Evolutionary conservation across 2,888 invertebrate genomes (phyloP).

Genomic region (Arrhopalites spinosus): DNA sequence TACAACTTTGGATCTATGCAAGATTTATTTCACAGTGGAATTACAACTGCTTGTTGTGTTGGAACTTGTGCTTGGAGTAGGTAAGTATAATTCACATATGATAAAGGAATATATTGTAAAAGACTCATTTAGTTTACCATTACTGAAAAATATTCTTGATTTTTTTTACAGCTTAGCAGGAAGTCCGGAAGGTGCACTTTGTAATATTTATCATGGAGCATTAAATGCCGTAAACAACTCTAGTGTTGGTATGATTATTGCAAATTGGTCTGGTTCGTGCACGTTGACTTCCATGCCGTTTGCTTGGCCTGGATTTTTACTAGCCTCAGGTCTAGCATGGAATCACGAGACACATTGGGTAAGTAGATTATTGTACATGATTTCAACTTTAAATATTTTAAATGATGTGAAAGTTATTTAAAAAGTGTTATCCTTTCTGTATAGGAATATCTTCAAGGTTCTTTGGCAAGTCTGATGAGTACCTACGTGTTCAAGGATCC

Average conservation of each 20-base stretch:
- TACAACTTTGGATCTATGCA: constrained; percentile 65
- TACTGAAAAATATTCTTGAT: constrained; percentile 1
- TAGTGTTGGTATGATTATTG: constrained; percentile 64
- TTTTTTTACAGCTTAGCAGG: constrained; percentile 62
- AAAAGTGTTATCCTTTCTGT: constrained; percentile 27
- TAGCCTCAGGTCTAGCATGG: constrained; percentile 66
- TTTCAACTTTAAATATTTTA: too few species aligned
- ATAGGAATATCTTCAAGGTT: constrained; percentile 62
- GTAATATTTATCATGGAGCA: constrained; percentile 65
- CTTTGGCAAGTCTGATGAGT: constrained; percentile 64
- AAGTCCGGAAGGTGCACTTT: constrained; percentile 66
- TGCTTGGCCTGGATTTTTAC: constrained; percentile 66
- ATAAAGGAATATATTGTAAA: too few species aligned
- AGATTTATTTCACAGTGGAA: constrained; percentile 61
- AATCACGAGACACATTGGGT: constrained; percentile 63
- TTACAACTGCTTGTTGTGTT: constrained; percentile 64
- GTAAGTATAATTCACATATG: constrained; percentile 50
- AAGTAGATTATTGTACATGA: too few species aligned
- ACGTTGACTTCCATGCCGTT: constrained; percentile 66
- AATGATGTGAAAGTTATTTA: too few species aligned
- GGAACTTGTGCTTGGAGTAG: constrained; percentile 68
- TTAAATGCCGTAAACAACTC: constrained; percentile 63
- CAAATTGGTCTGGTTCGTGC: constrained; percentile 67
- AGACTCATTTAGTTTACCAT: neutral
- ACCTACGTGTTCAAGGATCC: constrained; percentile 64